Conservation (phyloP, 2,888 invertebrate species). For the Dione juno region DNA sequence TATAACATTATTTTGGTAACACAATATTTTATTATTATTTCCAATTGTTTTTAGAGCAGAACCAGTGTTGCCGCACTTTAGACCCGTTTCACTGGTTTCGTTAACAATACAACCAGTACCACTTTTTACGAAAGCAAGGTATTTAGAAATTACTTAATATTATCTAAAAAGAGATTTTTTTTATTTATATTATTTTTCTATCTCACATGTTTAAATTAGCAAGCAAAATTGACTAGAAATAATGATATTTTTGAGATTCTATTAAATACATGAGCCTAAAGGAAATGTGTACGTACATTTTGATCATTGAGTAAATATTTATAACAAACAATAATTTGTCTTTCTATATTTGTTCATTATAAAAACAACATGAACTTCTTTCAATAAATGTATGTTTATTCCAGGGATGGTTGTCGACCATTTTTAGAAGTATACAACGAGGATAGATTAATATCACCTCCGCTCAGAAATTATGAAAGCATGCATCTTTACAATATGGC, state of each 20-base stretch:
- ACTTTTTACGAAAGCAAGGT: constrained; percentile 95
- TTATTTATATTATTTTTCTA: no score
- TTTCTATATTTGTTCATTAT: neutral
- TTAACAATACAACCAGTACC: constrained; percentile 94
- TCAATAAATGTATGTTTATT: constrained; percentile 46
- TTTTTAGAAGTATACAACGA: constrained; percentile 96
- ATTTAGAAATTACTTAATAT: neutral
- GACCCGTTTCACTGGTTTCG: constrained; percentile 91
- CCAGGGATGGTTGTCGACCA: constrained; percentile 95
- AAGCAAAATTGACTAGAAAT: no score
- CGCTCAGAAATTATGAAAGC: constrained; percentile 94
- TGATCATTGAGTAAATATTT: no score
- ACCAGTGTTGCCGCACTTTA: constrained; percentile 90
- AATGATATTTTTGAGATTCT: neutral
- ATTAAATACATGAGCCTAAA: neutral
- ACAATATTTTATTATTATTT: neutral
- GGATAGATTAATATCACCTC: constrained; percentile 91
- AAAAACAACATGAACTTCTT: no score
- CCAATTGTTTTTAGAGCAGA: constrained; percentile 77
- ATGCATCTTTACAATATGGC: constrained; percentile 89
- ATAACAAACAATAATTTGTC: neutral
- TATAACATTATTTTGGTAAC: no score
- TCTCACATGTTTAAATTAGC: no score
- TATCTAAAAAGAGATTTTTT: no score
- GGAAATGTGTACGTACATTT: neutral